phyloP scores from a whole-genome alignment of 1,140 invertebrate species.

The Anoplophora glabripennis region DNA sequence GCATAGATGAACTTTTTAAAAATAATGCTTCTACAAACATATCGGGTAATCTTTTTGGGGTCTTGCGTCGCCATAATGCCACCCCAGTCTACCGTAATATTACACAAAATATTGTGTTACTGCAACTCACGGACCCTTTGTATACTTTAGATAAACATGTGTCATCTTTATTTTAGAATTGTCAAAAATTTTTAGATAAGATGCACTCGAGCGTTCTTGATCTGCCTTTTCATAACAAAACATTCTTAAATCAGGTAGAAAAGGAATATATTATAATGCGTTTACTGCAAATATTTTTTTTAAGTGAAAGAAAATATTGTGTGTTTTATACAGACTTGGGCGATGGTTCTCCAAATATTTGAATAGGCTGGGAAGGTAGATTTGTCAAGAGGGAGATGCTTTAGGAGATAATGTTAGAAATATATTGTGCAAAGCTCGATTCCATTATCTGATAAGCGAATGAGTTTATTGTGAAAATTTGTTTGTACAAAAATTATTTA shows the following conservation, averaged over 20 bases:
- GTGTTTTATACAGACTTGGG: slow-evolving; percentile 5
- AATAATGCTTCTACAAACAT: slow-evolving; percentile 23
- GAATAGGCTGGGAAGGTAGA: no score
- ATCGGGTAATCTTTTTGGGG: slow-evolving; percentile 18
- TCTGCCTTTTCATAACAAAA: neutral
- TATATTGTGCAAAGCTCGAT: no score
- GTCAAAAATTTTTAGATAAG: slow-evolving; percentile 23
- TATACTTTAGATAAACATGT: slow-evolving; percentile 23
- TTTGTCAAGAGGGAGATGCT: no score
- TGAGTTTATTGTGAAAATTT: no score
- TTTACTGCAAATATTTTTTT: slow-evolving; percentile 14
- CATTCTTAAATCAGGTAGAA: slow-evolving; percentile 13
- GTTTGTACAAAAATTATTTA: no score
- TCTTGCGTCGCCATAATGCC: neutral
- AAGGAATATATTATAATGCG: slow-evolving; percentile 13
- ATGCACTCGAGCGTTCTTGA: slow-evolving; percentile 17
- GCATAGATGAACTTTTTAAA: slow-evolving; percentile 23
- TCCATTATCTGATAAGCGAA: no score
- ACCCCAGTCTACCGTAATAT: slow-evolving; percentile 15
- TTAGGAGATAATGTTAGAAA: no score
- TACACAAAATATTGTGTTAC: slow-evolving; percentile 29
- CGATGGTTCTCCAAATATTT: no score
- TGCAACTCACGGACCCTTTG: slow-evolving; percentile 3
- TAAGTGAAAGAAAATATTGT: slow-evolving; percentile 10
- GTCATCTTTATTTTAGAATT: slow-evolving; percentile 16